phyloP scores from a whole-genome alignment of 2,113 vertebrate genomes.

The Neogale vison region DNA sequence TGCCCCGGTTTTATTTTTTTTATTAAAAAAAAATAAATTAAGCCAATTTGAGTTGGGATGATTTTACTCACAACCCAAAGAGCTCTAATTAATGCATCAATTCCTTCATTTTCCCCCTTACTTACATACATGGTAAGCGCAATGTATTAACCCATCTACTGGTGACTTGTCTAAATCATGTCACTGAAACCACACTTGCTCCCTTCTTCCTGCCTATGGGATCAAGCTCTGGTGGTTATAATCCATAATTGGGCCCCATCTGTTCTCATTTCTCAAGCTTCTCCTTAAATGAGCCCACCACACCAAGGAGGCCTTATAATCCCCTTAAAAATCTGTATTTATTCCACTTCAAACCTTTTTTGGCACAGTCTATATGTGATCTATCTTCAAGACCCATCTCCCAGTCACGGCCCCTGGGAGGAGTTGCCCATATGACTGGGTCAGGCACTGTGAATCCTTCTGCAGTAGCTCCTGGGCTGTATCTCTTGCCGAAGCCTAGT shows the following conservation, averaged over 20 bases:
- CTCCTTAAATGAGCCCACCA: background rate
- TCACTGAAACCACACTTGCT: background rate
- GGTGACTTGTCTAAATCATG: background rate
- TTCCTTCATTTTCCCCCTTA: background rate
- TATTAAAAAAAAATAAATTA: background rate
- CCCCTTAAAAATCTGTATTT: background rate
- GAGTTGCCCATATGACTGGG: background rate
- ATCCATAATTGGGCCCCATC: background rate
- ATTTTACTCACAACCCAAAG: background rate
- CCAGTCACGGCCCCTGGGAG: background rate
- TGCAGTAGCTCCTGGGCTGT: background rate
- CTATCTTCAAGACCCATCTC: background rate
- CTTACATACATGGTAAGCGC: no score
- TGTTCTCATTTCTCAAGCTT: background rate
- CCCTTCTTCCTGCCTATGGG: background rate
- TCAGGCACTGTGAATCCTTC: accelerated
- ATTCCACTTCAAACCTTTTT: background rate
- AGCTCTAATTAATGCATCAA: background rate
- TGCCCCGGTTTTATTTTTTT: background rate
- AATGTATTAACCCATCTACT: background rate
- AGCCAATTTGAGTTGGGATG: background rate
- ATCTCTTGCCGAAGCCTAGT: background rate
- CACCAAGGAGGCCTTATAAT: background rate
- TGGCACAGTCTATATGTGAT: background rate
- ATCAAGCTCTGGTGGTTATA: background rate